Evolutionary conservation across 2,113 vertebrate species (phyloP).

Genomic region (Rhegmatorhina hoffmannsi): DNA sequence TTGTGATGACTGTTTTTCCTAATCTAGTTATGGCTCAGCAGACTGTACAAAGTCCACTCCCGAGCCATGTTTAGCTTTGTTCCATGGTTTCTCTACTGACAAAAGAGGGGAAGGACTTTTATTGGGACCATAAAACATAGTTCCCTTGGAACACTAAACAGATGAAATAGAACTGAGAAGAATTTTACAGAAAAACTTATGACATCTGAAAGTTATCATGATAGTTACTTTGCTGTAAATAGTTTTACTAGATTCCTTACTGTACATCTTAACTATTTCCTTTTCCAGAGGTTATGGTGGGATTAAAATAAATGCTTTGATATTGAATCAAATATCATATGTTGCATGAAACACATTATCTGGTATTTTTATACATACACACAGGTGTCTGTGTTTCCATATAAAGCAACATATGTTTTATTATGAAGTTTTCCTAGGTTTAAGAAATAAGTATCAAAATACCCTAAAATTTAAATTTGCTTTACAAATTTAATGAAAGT

Average conservation of each 20-base stretch:
- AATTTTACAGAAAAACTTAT: not conserved
- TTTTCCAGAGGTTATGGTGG: not conserved
- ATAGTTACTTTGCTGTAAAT: not conserved
- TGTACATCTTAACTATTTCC: not conserved
- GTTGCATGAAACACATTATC: not conserved
- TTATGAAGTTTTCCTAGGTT: not conserved
- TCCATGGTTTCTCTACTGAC: not conserved
- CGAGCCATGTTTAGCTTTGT: not conserved
- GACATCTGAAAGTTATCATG: not conserved
- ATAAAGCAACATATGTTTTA: not conserved
- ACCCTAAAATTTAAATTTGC: not conserved
- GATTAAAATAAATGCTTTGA: not conserved
- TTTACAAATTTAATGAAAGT: not conserved
- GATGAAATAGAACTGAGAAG: not conserved
- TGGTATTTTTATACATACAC: not conserved
- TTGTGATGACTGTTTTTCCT: not conserved
- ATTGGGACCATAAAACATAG: not conserved
- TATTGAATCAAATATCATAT: not conserved
- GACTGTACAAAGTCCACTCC: not conserved
- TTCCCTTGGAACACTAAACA: not conserved
- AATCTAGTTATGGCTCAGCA: slow-evolving; percentile 19
- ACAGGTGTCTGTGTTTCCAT: not conserved
- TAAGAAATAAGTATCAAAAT: not conserved
- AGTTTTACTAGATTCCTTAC: not conserved
- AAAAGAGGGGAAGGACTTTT: not conserved